Evolutionary conservation across 2,113 vertebrate species (phyloP), one percentile per base, ranked within the genome.

Genomic region (Burhinus bistriatus): DNA sequence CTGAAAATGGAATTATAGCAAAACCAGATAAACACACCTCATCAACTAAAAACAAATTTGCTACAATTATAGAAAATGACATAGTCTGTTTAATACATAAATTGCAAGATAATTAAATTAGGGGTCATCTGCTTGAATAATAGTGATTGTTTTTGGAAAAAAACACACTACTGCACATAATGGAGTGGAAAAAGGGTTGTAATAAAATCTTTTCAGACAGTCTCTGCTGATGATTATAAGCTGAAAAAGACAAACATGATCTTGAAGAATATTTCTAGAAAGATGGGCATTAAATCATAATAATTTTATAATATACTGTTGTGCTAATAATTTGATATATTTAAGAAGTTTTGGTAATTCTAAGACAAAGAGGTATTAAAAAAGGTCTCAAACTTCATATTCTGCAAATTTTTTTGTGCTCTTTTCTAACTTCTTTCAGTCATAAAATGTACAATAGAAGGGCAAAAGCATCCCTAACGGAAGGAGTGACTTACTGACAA

Each of bases 91-190:
- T 85, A 83, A 77, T 93, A 87, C 55, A 85, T 75, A 95, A 96
- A 95, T 94, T 90, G 58, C 75, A 94, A 70, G 69, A 76, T 96
- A 97, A 97, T 90, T 49, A 92, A 95, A 95, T 95, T 81, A 95
- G 45, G 59, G 57, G 75, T 77, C 82, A 78, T 91, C 52, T 90
- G 8, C 66, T 62, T 79, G 34, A 94, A 79, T 55, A 82, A 62
- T 42, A 79, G 51, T 77, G 79, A 89, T 59, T 54, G 22, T 22
- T 87, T 80, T 77, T 57, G 10, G 52, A 34, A 72, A 90, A 79
- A 95, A 58, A 91, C 27, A 54, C 34, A 49, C 23, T 77, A 23
- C 30, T 12, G 21, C 14, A 58, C 32, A 45, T 58, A 88, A 29
- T 72, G 47, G 65, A 73, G n/a, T 88, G 15, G 72, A 57, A 90